Base-by-base conservation (phyloP, 1,140 invertebrate genomes). In the Penaeus chinensis region DNA sequence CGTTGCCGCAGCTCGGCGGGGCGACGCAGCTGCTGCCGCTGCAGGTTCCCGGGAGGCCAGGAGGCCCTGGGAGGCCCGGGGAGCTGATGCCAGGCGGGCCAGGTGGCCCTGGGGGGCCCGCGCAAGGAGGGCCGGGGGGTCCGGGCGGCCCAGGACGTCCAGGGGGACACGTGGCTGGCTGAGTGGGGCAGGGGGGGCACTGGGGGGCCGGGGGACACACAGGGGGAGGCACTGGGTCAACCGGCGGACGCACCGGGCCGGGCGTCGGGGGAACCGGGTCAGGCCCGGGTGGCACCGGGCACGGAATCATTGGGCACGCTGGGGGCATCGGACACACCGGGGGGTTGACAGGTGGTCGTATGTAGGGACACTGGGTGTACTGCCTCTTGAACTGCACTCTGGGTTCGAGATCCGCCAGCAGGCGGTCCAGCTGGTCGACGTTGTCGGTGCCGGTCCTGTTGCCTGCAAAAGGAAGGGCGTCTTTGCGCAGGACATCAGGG, bases 61-160 rank as follows among this genome's bases (percentile, higher is more conserved):
- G 76, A 16, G 10, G 27, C 37, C 84, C 84, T 5, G 62, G 84
- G 3, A 62, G 84, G 22, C 84, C 84, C 24, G 76, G 84, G 10
- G 20, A n/a, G 65, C 84, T n/a, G 20, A 20, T n/a, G n/a, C 84
- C 84, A 7, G 84, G 77, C 10, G 63, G 76, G 20, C 84, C 84
- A 60, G 71, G 84, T 5, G 24, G 13, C 18, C 84, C 84, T 24
- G 76, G 76, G 0, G n/a, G 62, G 3, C 84, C 84, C 18, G 42
- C 1, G 20, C 84, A 85, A 3, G 76, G 62, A 18, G 84, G 84
- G 0, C 84, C 84, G 22, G 84, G 84, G 37, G 62, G 24, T 27
- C 84, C 84, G 54, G 77, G 76, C 20, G 22, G 42, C 3, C 84
- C 84, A 18, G 61, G 13, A 4, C 76, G 84, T 19, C 84, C 84